Conservation (phyloP, 1,140 invertebrate genomes). For the Ceratoteleas bidentatus region DNA sequence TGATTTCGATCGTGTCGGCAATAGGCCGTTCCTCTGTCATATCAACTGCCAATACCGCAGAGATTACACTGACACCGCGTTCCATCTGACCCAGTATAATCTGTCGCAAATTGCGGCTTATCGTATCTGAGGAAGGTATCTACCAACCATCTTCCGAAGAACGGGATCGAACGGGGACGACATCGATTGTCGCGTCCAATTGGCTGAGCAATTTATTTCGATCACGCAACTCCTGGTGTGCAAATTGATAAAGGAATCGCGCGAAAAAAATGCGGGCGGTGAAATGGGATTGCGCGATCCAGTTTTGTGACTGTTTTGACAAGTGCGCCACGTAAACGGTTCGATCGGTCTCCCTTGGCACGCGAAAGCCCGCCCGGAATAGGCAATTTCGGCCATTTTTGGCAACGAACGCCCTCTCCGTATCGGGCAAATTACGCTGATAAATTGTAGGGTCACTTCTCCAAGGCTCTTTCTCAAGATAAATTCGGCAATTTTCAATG, state of each 20-base stretch:
- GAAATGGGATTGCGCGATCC: constrained; percentile 6
- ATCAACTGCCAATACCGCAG: constrained; percentile 41
- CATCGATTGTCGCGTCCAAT: no score
- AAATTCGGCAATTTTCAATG: no score
- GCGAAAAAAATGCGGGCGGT: constrained; percentile 42
- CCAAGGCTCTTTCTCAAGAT: no score
- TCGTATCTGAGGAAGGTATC: no score
- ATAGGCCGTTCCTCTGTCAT: constrained; percentile 40
- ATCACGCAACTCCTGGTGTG: constrained; percentile 49
- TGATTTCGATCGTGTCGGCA: constrained; percentile 38
- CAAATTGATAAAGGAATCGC: constrained; percentile 37
- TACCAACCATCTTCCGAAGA: no score
- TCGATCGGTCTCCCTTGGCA: constrained; percentile 8
- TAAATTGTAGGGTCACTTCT: no score
- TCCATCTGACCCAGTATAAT: constrained; percentile 27
- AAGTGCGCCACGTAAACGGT: constrained; percentile 34
- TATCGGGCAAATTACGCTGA: neutral
- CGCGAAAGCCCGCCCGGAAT: constrained; percentile 29
- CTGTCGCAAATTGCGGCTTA: no score
- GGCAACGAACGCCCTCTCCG: constrained; percentile 21
- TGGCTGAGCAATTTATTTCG: no score
- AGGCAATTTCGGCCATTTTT: constrained; percentile 17
- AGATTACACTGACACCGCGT: constrained; percentile 17
- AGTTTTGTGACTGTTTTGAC: constrained; percentile 45
- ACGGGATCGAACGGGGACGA: neutral